A percentile compares a stretch with the other conserved stretches of the same genome.
Conservation (phyloP, 1,140 invertebrate species). For the Meloidogyne exigua region DNA sequence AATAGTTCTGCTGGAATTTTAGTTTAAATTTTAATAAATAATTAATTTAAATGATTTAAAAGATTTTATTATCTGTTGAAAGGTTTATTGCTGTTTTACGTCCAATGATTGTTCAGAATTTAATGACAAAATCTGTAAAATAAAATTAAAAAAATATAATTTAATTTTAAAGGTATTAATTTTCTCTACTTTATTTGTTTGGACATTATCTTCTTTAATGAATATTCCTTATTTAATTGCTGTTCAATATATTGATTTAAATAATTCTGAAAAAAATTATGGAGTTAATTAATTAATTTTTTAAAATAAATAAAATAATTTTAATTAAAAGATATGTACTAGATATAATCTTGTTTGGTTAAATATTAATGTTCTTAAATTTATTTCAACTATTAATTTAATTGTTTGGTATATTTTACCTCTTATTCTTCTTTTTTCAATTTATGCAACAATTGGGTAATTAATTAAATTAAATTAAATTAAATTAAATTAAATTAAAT, state of each 20-base stretch:
- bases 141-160: neutral
- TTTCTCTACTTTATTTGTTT: conserved; percentile 46
- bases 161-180: conserved; percentile 33
- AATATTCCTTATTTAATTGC: conserved; percentile 58
- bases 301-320: neutral
- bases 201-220: conserved; percentile 45
- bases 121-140: conserved; percentile 38
- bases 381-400: conserved; percentile 54
- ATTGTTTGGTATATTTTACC: conserved; percentile 54
- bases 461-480: neutral
- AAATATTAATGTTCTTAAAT: conserved; percentile 51
- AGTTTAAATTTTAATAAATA: conserved; percentile 35
- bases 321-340: conserved; percentile 48
- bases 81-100: conserved; percentile 59
- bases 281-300: conserved; percentile 27
- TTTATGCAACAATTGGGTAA: conserved; percentile 53
- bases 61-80: conserved; percentile 60
- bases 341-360: conserved; percentile 35
- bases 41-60: conserved; percentile 17
- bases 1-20: conserved; percentile 57
- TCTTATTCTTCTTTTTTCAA: conserved; percentile 45
- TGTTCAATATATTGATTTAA: conserved; percentile 51
- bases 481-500: too few relatives aligned
- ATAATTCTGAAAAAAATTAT: conserved; percentile 40
- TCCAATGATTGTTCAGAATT: conserved; percentile 49